Base-by-base conservation (phyloP, 1,140 invertebrate genomes). In the Drosophila obscura region DNA sequence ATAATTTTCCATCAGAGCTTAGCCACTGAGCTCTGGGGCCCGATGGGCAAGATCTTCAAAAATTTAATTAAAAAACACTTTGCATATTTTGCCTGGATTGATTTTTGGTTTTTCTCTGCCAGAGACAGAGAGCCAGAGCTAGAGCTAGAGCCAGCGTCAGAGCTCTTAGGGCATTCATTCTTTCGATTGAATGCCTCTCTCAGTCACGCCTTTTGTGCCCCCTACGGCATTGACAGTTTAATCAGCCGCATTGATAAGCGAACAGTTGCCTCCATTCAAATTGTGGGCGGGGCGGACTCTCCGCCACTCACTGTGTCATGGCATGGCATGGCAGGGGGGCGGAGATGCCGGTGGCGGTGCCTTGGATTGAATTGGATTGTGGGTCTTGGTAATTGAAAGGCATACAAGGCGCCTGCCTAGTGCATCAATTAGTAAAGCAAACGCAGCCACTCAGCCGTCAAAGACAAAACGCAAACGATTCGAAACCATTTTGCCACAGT, bases 351-450 rank as follows among this genome's bases (percentile, higher is more conserved):
- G 5, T 6, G 5, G 0, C 26, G 0, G 8, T 31, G 31, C 26
- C 26, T 31, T 35, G 24, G 8, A 13, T 39, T 39, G 9, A 15
- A 13, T 39, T 39, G 9, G 22, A 31, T 45, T 65, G 16, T 56
- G 15, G 28, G 43, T 57, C 56, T 49, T 44, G 50, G 51, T 85
- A 87, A 85, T 87, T 87, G 69, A 35, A 68, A 72, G 58, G 75
- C 74, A 85, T 78, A 87, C 74, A 87, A 78, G 69, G 35, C 35
- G 35, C 26, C 6, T 69, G 82, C 77, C 69, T 66, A 75, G 82
- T 82, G 82, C 82, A 87, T 85, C 82, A 85, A 85, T 85, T 85
- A 85, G 82, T 80, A 75, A 82, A 88, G 82, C 72, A 87, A 87
- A 88, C 83, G 80, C 75, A 83, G 57, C 64, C 83, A 83, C 63